A percentile compares a stretch with the other conserved stretches of the same genome.
Evolutionary conservation across 1,140 invertebrate species (phyloP).

Genomic region (Drosophila sulfurigaster): DNA sequence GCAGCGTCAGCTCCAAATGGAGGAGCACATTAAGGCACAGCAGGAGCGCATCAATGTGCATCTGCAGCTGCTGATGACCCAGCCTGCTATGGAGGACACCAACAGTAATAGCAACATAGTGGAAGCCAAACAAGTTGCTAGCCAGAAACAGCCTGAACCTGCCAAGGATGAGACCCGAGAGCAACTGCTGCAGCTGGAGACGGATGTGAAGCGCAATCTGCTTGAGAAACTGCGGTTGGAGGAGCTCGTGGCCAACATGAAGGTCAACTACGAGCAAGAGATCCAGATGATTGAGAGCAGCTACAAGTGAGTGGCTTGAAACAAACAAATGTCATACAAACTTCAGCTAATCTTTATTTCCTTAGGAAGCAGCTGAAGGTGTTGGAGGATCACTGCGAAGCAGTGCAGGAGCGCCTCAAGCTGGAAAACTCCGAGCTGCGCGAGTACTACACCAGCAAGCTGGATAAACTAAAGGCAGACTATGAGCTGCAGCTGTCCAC

Average conservation of each 20-base stretch:
- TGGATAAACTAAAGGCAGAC: slow-evolving; percentile 75
- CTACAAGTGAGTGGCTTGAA: slow-evolving; percentile 83
- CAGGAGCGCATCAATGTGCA: slow-evolving; percentile 86
- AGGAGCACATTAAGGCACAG: slow-evolving; percentile 85
- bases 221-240: slow-evolving; percentile 84
- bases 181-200: slow-evolving; percentile 73
- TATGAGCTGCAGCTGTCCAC: slow-evolving; percentile 83
- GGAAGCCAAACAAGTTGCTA: not conserved
- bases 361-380: slow-evolving; percentile 85
- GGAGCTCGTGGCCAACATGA: slow-evolving; percentile 79
- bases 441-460: slow-evolving; percentile 79
- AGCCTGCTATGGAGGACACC: slow-evolving; percentile 52
- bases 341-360: not conserved
- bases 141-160: not conserved
- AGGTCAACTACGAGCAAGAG: slow-evolving; percentile 85
- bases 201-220: slow-evolving; percentile 81
- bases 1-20: slow-evolving; percentile 85
- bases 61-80: slow-evolving; percentile 85
- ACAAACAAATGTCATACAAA: not conserved
- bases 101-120: not conserved
- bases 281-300: slow-evolving; percentile 86
- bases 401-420: slow-evolving; percentile 85
- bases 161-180: slow-evolving; percentile 17
- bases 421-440: slow-evolving; percentile 77
- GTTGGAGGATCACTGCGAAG: slow-evolving; percentile 84